phyloP scores from a whole-genome alignment of 2,888 invertebrate genomes.

The Amblyjoppa proteus region DNA sequence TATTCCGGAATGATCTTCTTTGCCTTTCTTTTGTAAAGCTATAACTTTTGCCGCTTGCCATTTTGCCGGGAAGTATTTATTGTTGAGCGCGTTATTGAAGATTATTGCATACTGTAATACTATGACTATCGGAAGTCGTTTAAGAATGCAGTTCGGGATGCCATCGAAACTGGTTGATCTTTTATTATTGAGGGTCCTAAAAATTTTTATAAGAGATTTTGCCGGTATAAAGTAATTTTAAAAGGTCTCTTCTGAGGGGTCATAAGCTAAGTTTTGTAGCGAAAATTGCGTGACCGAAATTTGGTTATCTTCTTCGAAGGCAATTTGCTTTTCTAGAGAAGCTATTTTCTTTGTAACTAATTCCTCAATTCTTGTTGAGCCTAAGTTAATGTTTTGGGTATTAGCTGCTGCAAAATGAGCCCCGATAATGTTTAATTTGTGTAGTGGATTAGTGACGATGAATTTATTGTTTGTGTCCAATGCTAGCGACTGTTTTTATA shows the following conservation, averaged over 20 bases:
- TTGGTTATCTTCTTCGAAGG: neutral
- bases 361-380: neutral
- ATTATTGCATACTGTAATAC: neutral
- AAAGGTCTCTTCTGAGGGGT: neutral
- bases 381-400: neutral
- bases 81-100: neutral
- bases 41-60: neutral
- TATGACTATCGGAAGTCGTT: neutral
- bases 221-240: neutral
- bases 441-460: neutral
- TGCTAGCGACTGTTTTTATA: neutral
- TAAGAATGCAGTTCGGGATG: conserved; percentile 31
- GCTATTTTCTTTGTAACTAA: neutral
- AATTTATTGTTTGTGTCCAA: neutral
- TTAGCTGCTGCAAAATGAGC: neutral
- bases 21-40: neutral
- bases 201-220: neutral
- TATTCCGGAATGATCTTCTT: conserved; percentile 24
- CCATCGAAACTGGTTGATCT: neutral
- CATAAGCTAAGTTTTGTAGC: neutral
- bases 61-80: neutral
- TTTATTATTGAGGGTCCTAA: neutral
- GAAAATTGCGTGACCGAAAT: neutral
- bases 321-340: neutral
- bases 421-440: neutral